Base-by-base conservation (phyloP, 2,797 vertebrate species). In the Mormyrus proboscirostris region DNA sequence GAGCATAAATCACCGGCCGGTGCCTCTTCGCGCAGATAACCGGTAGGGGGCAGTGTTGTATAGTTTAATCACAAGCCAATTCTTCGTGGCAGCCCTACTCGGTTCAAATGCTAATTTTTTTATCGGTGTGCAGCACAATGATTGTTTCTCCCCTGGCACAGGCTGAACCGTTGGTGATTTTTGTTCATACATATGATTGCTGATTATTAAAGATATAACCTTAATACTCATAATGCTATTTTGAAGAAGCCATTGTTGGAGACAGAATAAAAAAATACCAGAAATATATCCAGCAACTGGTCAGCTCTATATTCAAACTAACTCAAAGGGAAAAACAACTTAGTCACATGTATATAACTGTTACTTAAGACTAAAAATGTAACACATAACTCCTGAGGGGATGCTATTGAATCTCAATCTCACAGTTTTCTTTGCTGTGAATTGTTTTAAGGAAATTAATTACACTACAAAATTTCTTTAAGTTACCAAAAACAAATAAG, bases 401-500 rank as follows among this genome's bases (percentile, higher is more conserved):
- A 89, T 49, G 55, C 47, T 49, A 55, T 87, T 65, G 53, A 93
- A 92, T 92, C 57, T 91, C 85, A 94, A 90, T 90, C 59, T 89
- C 86, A 92, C 87, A 90, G 90, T 44, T 89, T 50, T 89, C 91
- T 91, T 89, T 53, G 25, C 55, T 82, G 51, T 82, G 53, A 92
- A 90, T 89, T 83, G 57, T 90, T 91, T 91, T 91, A 91, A 93
- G 91, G 55, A 94, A 94, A 90, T 90, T 2, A 91, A 87, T 91
- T 82, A 91, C 92, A 91, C 92, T 92, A 91, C 91, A 94, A 95
- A 93, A 91, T 91, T 73, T 73, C 93, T 91, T 91, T 88, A 29
- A 29, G 82, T 93, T 92, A 93, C 94, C 88, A 93, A 94, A 93
- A 89, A 50, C 92, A 86, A 90, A 53, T 69, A 19, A 44, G 53